Evolutionary conservation across 2,113 vertebrate species (phyloP), one percentile per base, ranked within the genome.

Genomic region (Hippocampus abdominalis): DNA sequence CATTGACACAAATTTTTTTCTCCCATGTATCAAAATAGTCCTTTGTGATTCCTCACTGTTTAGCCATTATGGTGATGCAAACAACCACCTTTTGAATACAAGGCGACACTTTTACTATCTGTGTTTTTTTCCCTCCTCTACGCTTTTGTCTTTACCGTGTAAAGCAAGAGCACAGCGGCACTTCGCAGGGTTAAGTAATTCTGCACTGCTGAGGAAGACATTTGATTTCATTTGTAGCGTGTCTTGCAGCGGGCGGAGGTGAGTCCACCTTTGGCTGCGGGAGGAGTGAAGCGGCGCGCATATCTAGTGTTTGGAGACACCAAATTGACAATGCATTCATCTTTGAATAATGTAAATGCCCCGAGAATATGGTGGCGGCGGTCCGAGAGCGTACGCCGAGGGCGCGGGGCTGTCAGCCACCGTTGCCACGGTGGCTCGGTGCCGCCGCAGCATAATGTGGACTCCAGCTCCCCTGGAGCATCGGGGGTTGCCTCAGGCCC

Each of bases 301-400:
- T 91, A 90, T 90, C 93, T 92, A 90, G 87, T 89, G 90, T 84
- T 89, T 83, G 89, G 92, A 93, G 92, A 92, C 90, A 91, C 80
- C 86, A 88, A 92, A 93, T 92, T 93, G 93, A 93, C 92, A 93
- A 93, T 89, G 90, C 92, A 94, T 94, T 94, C 93, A 93, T 94
- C 92, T 93, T 93, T 91, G 89, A 93, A 93, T 93, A 93, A 93
- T 93, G 91, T 91, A 93, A 93, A 93, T 93, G 91, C 90, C 92
- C 79, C 76, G 91, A 93, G 91, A 92, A 91, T 91, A 90, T 67
- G 76, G 89, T 88, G 89, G 86, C 91, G 88, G 87, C 88, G 86
- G 89, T 88, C 87, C 86, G 81, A 81, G 81, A 66, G 88, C 85
- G 87, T 84, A 85, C 81, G 23, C 85, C 8, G 88, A 85, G 88